phyloP scores from a whole-genome alignment of 2,888 invertebrate species.

The Tetragonisca angustula region DNA sequence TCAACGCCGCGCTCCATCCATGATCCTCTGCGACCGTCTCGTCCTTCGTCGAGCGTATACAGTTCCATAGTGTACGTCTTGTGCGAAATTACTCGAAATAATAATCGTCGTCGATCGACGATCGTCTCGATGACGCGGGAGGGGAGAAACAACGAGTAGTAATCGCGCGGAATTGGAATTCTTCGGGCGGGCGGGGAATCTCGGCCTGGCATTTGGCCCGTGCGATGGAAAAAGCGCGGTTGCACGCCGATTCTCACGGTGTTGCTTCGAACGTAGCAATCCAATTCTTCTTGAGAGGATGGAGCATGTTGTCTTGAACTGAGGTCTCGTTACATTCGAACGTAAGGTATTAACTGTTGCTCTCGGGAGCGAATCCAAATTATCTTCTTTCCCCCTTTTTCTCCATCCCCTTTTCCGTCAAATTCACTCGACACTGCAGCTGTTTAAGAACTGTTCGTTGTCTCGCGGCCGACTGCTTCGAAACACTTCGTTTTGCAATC shows the following conservation, averaged over 20 bases:
- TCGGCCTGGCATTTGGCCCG: background rate
- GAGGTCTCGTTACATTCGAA: background rate
- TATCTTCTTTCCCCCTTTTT: background rate
- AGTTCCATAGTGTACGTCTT: background rate
- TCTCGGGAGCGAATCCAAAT: background rate
- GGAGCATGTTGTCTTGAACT: background rate
- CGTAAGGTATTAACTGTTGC: background rate
- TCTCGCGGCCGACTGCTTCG: background rate
- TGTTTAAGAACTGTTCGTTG: background rate
- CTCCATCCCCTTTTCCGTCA: background rate
- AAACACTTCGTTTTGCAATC: background rate
- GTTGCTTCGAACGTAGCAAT: constrained; percentile 31
- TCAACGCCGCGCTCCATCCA: background rate
- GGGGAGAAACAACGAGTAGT: background rate
- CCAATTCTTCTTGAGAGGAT: background rate
- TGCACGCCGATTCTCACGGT: background rate
- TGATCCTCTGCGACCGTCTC: background rate
- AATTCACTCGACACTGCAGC: background rate
- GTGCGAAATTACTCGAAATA: background rate
- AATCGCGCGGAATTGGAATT: background rate
- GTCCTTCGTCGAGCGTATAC: background rate
- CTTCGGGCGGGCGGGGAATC: background rate
- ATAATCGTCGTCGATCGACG: background rate
- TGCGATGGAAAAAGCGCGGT: background rate
- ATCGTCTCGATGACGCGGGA: background rate